Evolutionary conservation across 2,888 invertebrate genomes (phyloP), one percentile per base, ranked within the genome.

Genomic region (Melikaiella ostensackeni): DNA sequence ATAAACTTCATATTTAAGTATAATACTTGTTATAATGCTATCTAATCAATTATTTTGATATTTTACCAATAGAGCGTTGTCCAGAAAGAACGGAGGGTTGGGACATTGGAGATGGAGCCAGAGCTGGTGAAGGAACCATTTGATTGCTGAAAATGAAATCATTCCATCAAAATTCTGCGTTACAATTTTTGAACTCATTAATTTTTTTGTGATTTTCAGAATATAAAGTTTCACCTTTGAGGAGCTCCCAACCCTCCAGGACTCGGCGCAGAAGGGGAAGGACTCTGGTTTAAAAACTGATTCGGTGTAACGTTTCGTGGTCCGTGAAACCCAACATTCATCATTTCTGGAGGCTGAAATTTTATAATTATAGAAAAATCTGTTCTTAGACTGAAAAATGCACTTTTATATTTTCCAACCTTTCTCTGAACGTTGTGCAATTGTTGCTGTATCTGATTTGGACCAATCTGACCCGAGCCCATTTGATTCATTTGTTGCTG

Each of bases 221-320:
- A 33, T 13, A 38, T 24, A 50, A 75, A 75, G 21, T 50, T 30
- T 24, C 81, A 89, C 89, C 88, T 88, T 11, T 88, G 81, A 0
- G 94, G 94, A 24, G 93, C 93, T 6, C 92, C 93, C 91, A 94
- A 93, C 62, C 93, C 94, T 42, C 95, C 96, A 1, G 94, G 94
- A 64, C 95, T 95, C 11, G 95, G 95, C 0, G 95, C 96, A 0
- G 96, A 95, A 0, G 96, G 96, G 21, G 96, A 95, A 0, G 96
- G 96, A 86, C 96, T 96, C 89, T 96, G 97, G 0, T 95, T 93
- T 84, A 97, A 92, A 92, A 96, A 97, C 89, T 96, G 96, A 83
- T 93, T 94, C 5, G 96, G 96, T 0, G 95, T 94, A 0, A 95
- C 95, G 61, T 95, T 95, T 0, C 96, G 92, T 76, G 93, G 91